Percentiles rank a stretch among this genome's conserved stretches.
Evolutionary conservation across 2,113 vertebrate species (phyloP).

Genomic region (Scomber colias): DNA sequence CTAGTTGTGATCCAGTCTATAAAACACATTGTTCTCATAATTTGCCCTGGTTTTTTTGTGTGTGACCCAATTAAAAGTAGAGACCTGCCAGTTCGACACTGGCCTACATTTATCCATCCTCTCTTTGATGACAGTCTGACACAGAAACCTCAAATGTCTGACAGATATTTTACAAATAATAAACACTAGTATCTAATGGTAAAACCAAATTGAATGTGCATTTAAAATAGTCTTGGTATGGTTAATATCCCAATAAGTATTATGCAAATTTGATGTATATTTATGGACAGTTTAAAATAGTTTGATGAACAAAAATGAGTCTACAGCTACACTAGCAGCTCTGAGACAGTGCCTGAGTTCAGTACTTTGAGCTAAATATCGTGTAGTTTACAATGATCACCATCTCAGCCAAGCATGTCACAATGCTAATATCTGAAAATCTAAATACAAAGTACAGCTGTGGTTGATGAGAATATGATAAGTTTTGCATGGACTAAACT

Average conservation of each 20-base stretch:
- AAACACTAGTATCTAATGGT: neutral
- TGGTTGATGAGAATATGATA: too few relatives aligned
- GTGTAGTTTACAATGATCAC: too few relatives aligned
- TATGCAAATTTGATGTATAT: neutral
- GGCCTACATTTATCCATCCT: conserved; percentile 3
- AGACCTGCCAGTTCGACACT: neutral
- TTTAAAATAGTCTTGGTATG: neutral
- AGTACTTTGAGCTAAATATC: too few relatives aligned
- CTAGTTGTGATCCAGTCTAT: neutral
- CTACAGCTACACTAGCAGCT: too few relatives aligned
- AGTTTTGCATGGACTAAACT: too few relatives aligned
- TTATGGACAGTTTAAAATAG: too few relatives aligned
- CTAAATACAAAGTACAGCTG: too few relatives aligned
- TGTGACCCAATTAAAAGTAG: conserved; percentile 14
- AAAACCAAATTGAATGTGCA: neutral
- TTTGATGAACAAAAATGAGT: too few relatives aligned
- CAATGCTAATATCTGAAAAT: too few relatives aligned
- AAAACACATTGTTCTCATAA: conserved; percentile 30
- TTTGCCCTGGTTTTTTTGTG: neutral
- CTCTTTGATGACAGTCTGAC: conserved; percentile 2
- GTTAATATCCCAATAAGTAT: neutral
- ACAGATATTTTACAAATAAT: neutral
- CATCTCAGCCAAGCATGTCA: too few relatives aligned
- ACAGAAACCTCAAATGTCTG: neutral
- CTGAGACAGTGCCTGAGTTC: too few relatives aligned